Evolutionary conservation across 2,888 invertebrate species (phyloP).

Genomic region (Hylaea fasciaria): DNA sequence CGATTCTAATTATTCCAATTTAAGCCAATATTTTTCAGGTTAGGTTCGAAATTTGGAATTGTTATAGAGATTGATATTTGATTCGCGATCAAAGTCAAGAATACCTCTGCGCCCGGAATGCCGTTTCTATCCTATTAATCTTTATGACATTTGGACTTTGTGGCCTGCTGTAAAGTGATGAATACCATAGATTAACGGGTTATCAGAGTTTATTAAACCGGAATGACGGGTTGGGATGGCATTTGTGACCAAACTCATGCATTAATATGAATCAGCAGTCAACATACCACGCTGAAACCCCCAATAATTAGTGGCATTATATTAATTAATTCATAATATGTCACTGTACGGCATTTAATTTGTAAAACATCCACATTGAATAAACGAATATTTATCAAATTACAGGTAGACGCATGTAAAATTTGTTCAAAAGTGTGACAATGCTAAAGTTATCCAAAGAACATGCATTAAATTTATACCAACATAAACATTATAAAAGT

Average conservation of each 20-base stretch:
- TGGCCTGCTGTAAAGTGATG: constrained; percentile 31
- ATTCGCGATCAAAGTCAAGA: too few species aligned
- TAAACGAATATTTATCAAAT: too few species aligned
- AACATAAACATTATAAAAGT: too few species aligned
- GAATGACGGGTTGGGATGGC: neutral
- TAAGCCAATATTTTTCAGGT: too few species aligned
- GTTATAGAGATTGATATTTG: too few species aligned
- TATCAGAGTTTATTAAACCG: neutral
- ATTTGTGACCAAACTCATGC: neutral
- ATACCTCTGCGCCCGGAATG: neutral
- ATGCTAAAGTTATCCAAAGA: too few species aligned
- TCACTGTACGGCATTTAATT: neutral
- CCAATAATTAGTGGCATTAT: neutral
- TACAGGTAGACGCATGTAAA: too few species aligned
- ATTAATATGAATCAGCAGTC: neutral
- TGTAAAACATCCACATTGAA: too few species aligned
- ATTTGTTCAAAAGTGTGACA: too few species aligned
- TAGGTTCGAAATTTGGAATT: too few species aligned
- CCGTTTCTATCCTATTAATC: constrained; percentile 37
- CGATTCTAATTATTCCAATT: too few species aligned
- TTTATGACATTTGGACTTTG: constrained; percentile 42
- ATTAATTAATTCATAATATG: neutral
- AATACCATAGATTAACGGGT: constrained; percentile 19
- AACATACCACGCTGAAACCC: neutral
- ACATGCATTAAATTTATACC: too few species aligned